phyloP scores from a whole-genome alignment of 2,113 vertebrate species.

The Oceanodroma tethys region DNA sequence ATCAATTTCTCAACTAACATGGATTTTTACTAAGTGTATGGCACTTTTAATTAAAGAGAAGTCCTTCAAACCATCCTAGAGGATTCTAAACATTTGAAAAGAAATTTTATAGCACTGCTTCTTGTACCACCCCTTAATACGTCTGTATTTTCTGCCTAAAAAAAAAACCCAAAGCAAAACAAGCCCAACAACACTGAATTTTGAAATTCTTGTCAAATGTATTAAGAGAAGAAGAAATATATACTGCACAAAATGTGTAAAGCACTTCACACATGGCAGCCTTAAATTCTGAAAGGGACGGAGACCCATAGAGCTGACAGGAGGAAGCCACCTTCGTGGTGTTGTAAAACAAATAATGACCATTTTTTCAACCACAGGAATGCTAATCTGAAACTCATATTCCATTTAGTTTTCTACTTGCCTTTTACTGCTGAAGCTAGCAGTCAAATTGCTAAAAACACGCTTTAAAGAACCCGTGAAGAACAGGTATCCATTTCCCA shows the following conservation, averaged over 20 bases:
- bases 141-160: neutral
- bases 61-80: conserved; percentile 40
- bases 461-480: neutral
- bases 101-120: conserved; percentile 8
- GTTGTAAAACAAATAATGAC: neutral
- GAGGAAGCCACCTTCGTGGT: neutral
- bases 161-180: neutral
- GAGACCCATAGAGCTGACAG: neutral
- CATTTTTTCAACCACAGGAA: neutral
- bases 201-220: neutral
- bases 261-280: neutral
- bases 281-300: neutral
- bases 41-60: conserved; percentile 71
- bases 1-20: conserved; percentile 67
- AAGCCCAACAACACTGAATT: neutral
- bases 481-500: neutral
- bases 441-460: neutral
- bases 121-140: neutral
- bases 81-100: conserved; percentile 34
- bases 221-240: neutral
- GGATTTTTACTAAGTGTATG: conserved; percentile 64
- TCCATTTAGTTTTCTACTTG: neutral
- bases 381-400: neutral
- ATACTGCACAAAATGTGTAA: neutral
- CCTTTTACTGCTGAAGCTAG: neutral